These are phyloP conservation scores for Falco biarmicus DNA, from an alignment of 2,797 vertebrate genomes.

Conservation along the genomic window DNA sequence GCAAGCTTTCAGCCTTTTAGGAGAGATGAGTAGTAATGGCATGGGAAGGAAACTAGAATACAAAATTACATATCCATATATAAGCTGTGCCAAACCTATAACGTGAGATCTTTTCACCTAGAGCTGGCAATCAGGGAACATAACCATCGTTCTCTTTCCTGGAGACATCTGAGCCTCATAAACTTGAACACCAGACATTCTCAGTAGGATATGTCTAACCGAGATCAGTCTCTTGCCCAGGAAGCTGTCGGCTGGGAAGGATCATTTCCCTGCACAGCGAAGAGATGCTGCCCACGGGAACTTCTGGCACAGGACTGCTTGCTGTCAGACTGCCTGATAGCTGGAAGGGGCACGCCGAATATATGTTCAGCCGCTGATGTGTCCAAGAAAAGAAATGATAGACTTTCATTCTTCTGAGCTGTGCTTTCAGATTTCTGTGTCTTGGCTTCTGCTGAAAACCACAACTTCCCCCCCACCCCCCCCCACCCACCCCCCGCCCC, in stretches of 20 bases:
- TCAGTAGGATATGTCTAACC: neutral
- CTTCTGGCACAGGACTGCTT: neutral
- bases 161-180: neutral
- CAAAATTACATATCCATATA: neutral
- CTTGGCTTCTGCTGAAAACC: constrained; percentile 20
- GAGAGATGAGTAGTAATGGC: neutral
- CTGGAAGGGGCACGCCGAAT: neutral
- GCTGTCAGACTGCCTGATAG: neutral
- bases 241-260: neutral
- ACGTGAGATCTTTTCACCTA: neutral
- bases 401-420: neutral
- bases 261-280: fast-evolving
- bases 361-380: neutral
- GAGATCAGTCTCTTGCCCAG: neutral
- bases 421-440: neutral
- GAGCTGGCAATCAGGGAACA: fast-evolving
- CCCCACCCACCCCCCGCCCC: too few species aligned
- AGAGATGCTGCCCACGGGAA: neutral
- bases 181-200: neutral
- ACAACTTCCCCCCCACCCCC: neutral
- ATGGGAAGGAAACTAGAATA: neutral
- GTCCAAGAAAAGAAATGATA: neutral
- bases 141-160: neutral
- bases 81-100: neutral
- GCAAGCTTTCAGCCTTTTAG: neutral